Evolutionary conservation across 2,113 vertebrate genomes (phyloP).

Genomic region (Cyanoramphus novaezelandiae): DNA sequence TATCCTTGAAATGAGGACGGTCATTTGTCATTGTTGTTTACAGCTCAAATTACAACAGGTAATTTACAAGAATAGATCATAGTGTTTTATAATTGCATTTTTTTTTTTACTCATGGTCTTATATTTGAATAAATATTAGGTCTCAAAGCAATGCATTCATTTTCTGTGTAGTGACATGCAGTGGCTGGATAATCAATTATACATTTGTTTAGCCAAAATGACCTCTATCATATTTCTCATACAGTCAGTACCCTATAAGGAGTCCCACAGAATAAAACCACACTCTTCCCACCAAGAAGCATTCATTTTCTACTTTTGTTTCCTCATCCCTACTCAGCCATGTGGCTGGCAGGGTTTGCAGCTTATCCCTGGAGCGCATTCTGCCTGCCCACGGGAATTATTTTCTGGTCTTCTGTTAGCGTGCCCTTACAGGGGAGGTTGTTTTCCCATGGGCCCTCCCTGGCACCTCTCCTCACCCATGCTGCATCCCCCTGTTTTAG

Average conservation of each 20-base stretch:
- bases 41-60: conserved; percentile 45
- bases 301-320: not conserved
- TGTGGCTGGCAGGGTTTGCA: not conserved
- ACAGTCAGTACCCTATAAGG: not conserved
- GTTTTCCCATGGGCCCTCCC: not conserved
- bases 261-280: not conserved
- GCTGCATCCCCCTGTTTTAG: accelerated
- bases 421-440: not conserved
- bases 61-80: conserved; percentile 49
- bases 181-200: conserved; percentile 2
- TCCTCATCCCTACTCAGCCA: not conserved
- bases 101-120: not conserved
- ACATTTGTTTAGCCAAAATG: not conserved
- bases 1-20: conserved; percentile 41
- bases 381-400: not conserved
- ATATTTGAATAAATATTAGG: conserved; percentile 13
- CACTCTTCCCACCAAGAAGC: not conserved
- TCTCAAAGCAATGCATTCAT: not conserved
- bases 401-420: not conserved
- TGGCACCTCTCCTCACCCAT: not conserved
- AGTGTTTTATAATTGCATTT: conserved; percentile 44
- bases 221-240: not conserved
- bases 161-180: not conserved
- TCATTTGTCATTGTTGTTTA: conserved; percentile 58
- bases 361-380: not conserved